phyloP scores from a whole-genome alignment of 2,888 invertebrate species.

The Acronicta alni region DNA sequence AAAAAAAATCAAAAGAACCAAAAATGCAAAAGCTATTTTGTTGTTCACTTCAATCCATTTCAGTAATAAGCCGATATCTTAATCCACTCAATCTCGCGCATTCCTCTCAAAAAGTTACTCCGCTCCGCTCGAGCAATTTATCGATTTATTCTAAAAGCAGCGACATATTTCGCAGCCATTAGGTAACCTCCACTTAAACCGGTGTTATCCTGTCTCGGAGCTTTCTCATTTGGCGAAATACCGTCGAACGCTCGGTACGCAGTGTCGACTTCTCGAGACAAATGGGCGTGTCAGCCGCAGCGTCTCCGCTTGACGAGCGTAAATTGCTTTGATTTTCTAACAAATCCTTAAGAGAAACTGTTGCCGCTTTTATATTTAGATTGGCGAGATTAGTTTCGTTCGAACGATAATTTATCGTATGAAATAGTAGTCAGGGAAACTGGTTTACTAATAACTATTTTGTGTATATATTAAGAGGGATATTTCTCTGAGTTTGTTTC shows the following conservation, averaged over 20 bases:
- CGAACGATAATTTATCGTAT: slow-evolving; percentile 25
- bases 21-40: slow-evolving; percentile 29
- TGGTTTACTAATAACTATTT: slow-evolving; percentile 19
- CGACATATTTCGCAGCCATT: slow-evolving; percentile 60
- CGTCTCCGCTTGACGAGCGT: slow-evolving; percentile 70
- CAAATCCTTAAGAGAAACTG: slow-evolving; percentile 66
- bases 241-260: slow-evolving; percentile 57
- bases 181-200: slow-evolving; percentile 62
- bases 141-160: slow-evolving; percentile 58
- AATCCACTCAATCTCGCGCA: slow-evolving; percentile 49
- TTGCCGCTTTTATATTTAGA: slow-evolving; percentile 62
- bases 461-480: too few relatives aligned
- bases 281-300: slow-evolving; percentile 76
- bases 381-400: slow-evolving; percentile 53
- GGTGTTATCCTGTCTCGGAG: slow-evolving; percentile 61
- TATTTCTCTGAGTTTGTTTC: too few relatives aligned
- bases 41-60: slow-evolving; percentile 43
- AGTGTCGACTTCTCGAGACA: slow-evolving; percentile 69
- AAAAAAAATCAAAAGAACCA: slow-evolving; percentile 1
- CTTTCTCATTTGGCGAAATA: slow-evolving; percentile 64
- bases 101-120: slow-evolving; percentile 46
- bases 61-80: slow-evolving; percentile 41
- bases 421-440: slow-evolving; percentile 24
- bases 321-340: slow-evolving; percentile 77
- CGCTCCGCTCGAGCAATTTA: slow-evolving; percentile 41